phyloP scores from a whole-genome alignment of 2,888 invertebrate species.

The Aphrophora alni region DNA sequence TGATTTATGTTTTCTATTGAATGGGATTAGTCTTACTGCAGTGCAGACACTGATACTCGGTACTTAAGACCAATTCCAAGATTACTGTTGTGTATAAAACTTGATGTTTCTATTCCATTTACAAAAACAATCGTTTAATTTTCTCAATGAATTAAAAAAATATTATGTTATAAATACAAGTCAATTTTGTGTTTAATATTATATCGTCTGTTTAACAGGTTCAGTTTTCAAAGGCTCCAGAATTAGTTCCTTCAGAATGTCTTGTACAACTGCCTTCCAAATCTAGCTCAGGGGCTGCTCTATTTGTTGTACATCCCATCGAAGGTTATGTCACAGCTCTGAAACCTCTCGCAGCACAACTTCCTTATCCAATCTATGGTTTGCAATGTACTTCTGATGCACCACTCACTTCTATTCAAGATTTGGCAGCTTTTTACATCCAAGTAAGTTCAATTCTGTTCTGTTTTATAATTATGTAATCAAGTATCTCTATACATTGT shows the following conservation, averaged over 20 bases:
- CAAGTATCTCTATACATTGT: neutral
- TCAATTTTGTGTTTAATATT: no score
- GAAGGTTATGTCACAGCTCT: constrained; percentile 83
- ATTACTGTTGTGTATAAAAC: no score
- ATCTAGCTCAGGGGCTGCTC: constrained; percentile 55
- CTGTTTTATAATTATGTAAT: neutral
- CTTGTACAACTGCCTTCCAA: constrained; percentile 72
- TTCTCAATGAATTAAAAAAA: no score
- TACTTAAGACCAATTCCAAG: no score
- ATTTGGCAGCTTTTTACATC: constrained; percentile 76
- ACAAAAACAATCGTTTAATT: no score
- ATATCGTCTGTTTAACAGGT: constrained; percentile 43
- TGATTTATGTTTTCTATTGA: no score
- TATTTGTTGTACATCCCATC: constrained; percentile 78
- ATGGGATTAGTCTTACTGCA: no score
- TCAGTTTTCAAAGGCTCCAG: constrained; percentile 55
- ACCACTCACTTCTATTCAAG: constrained; percentile 73
- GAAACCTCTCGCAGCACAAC: constrained; percentile 71
- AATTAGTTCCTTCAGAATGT: constrained; percentile 77
- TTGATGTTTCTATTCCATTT: no score
- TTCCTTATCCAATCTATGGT: constrained; percentile 83
- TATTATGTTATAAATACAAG: no score
- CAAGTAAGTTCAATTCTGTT: constrained; percentile 52
- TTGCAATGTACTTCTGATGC: constrained; percentile 84
- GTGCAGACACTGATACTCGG: no score